These are phyloP conservation scores for Mythimna loreyi DNA, from an alignment of 2,888 invertebrate genomes.

Conservation along the genomic window DNA sequence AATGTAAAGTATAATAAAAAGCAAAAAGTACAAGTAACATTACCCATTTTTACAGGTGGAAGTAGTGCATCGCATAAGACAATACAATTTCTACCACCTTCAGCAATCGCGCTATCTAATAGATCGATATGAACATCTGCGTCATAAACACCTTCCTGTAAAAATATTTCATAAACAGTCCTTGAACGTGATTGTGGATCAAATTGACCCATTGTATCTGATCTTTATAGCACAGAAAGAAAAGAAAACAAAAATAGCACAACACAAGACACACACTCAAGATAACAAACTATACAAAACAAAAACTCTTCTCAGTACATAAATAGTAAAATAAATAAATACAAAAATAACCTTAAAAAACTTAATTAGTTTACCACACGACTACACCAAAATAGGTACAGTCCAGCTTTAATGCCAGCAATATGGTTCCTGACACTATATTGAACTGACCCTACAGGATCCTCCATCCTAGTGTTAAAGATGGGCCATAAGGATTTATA, in stretches of 20 bases:
- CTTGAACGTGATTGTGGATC: slow-evolving; percentile 82
- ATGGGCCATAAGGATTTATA: too few relatives aligned
- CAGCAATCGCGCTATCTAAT: slow-evolving; percentile 91
- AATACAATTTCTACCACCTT: slow-evolving; percentile 91
- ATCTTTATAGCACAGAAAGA: background rate
- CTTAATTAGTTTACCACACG: too few relatives aligned
- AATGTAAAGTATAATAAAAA: background rate
- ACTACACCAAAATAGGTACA: too few relatives aligned
- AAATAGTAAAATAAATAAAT: too few relatives aligned
- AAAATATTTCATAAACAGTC: slow-evolving; percentile 30
- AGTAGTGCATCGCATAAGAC: slow-evolving; percentile 93
- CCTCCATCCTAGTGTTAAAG: too few relatives aligned
- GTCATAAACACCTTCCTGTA: slow-evolving; percentile 93
- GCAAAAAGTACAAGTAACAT: background rate
- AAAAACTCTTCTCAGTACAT: too few relatives aligned
- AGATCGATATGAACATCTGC: slow-evolving; percentile 91
- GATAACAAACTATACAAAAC: too few relatives aligned
- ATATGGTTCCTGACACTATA: too few relatives aligned
- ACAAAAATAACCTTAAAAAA: too few relatives aligned
- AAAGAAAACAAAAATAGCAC: background rate
- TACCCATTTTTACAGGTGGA: slow-evolving; percentile 92
- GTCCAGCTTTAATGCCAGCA: too few relatives aligned
- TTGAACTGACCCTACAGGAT: too few relatives aligned
- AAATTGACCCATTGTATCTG: slow-evolving; percentile 71
- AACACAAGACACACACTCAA: too few relatives aligned